phyloP scores from a whole-genome alignment of 2,888 invertebrate species.

The Apoderus coryli region DNA sequence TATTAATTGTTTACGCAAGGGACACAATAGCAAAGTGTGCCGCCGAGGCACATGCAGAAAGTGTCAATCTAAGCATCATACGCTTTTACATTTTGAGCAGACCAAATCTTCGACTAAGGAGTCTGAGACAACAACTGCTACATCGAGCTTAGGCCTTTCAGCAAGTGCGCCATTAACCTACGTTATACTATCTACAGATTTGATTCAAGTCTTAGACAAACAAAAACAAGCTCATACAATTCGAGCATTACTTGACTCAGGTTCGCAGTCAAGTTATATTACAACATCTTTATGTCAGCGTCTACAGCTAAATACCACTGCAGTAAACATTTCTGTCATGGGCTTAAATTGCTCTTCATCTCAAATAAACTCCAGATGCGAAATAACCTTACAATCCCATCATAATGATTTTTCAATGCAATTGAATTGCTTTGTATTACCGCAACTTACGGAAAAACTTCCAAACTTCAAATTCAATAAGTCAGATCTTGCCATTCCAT shows the following conservation, averaged over 20 bases:
- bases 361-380: background rate
- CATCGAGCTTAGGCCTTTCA: no score
- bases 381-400: background rate
- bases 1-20: slow-evolving; percentile 3
- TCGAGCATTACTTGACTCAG: background rate
- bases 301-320: slow-evolving; percentile 1
- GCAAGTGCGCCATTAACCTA: no score
- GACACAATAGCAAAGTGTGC: slow-evolving; percentile 4
- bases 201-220: slow-evolving; percentile 3
- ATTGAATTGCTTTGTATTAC: background rate
- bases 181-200: slow-evolving; percentile 4
- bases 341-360: background rate
- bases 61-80: slow-evolving; percentile 4
- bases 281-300: background rate
- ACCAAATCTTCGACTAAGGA: no score
- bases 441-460: background rate
- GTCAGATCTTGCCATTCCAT: background rate
- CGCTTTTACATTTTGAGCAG: background rate
- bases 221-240: background rate
- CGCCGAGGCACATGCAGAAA: background rate
- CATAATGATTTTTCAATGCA: background rate
- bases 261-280: slow-evolving; percentile 1
- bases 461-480: background rate
- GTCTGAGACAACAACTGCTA: no score
- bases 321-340: background rate